Conservation (phyloP, 2,888 invertebrate genomes). For the Frankliniella fusca region DNA sequence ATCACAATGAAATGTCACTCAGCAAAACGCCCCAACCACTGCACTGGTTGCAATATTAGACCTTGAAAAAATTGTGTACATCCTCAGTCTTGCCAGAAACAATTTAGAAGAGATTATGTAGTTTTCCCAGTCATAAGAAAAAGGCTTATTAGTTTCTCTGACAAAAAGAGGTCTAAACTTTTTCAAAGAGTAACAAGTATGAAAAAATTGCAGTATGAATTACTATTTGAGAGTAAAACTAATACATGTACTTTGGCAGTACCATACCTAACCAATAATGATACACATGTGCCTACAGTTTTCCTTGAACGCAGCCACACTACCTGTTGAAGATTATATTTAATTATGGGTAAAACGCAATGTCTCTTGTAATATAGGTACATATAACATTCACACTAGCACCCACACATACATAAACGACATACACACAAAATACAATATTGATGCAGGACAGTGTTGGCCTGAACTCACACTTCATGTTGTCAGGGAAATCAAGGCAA, state of each 20-base stretch:
- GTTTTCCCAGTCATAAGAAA: background rate
- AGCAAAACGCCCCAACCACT: background rate
- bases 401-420: background rate
- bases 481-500: background rate
- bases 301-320: background rate
- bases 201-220: background rate
- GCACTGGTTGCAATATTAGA: background rate
- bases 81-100: conserved; percentile 4
- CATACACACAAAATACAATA: conserved; percentile 6
- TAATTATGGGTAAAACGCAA: background rate
- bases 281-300: background rate
- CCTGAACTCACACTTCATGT: background rate
- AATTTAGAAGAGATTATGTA: background rate
- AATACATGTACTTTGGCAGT: conserved; percentile 3
- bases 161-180: background rate
- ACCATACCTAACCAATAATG: conserved; percentile 4
- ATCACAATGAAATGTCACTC: background rate
- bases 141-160: background rate
- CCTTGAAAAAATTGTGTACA: background rate
- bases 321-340: background rate
- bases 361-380: background rate
- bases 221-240: background rate
- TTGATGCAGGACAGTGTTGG: background rate
- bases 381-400: background rate
- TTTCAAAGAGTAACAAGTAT: background rate